Evolutionary conservation across 2,113 vertebrate species (phyloP).

Genomic region (Zapus hudsonius): DNA sequence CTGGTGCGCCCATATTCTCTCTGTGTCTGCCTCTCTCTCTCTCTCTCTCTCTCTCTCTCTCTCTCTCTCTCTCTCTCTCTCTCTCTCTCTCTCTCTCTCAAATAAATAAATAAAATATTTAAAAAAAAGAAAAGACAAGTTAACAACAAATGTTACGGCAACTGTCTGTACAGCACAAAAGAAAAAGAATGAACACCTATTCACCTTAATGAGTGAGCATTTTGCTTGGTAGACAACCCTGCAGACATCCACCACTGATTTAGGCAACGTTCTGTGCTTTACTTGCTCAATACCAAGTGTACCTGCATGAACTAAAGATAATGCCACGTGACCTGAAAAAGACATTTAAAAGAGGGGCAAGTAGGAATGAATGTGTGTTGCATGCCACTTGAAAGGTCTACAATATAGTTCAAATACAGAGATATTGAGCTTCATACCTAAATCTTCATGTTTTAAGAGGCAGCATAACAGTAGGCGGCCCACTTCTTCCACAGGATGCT

Average conservation of each 20-base stretch:
- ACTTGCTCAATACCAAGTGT: conserved; percentile 95
- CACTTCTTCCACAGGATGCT: conserved; percentile 99
- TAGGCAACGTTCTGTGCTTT: conserved; percentile 94
- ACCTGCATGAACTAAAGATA: conserved; percentile 94
- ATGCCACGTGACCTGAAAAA: conserved; percentile 93
- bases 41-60: too few species aligned
- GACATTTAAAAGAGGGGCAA: not conserved
- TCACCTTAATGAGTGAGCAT: conserved; percentile 98
- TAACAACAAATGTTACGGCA: not conserved
- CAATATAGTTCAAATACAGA: not conserved
- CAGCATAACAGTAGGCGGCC: conserved; percentile 97
- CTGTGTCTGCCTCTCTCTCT: too few species aligned
- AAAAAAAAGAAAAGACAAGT: not conserved
- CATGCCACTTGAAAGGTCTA: not conserved
- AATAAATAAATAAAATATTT: too few species aligned
- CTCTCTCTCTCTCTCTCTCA: too few species aligned
- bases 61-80: too few species aligned
- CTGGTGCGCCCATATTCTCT: too few species aligned
- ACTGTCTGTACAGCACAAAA: not conserved
- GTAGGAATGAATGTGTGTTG: not conserved
- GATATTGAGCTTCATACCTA: conserved; percentile 87
- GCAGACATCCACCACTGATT: conserved; percentile 97
- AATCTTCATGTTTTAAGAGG: conserved; percentile 98
- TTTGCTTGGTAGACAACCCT: conserved; percentile 99
- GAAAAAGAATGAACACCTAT: not conserved